Percentiles rank a stretch among this genome's conserved stretches.
phyloP scores from a whole-genome alignment of 2,888 invertebrate genomes.

The Cordylochernes scorpioides region DNA sequence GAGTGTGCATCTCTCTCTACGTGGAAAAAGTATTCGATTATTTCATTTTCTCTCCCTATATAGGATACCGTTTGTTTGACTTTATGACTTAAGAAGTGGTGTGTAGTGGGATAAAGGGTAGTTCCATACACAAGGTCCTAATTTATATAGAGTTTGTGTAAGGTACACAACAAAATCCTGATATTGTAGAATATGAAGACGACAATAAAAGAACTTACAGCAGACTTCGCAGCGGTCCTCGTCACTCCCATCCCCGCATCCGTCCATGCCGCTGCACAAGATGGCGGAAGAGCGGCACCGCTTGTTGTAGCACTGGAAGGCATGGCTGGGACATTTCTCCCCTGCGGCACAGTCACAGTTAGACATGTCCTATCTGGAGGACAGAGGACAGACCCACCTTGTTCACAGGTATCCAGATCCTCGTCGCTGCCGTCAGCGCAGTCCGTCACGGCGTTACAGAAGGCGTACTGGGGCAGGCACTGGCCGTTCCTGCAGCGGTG shows the following conservation, averaged over 20 bases:
- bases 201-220: no score
- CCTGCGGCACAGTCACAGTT: constrained; percentile 10
- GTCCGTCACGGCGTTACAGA: constrained; percentile 62
- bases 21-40: no score
- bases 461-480: constrained; percentile 64
- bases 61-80: no score
- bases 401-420: constrained; percentile 39
- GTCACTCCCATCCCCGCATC: constrained; percentile 69
- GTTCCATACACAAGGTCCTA: no score
- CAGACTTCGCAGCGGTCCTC: constrained; percentile 58
- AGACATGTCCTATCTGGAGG: no score
- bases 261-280: constrained; percentile 63
- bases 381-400: constrained; percentile 7
- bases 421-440: constrained; percentile 74
- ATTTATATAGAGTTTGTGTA: no score
- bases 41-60: no score
- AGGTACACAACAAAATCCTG: no score
- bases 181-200: no score
- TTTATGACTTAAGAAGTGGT: no score
- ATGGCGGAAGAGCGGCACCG: constrained; percentile 65
- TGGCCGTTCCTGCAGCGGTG: constrained; percentile 61
- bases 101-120: no score
- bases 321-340: constrained; percentile 33
- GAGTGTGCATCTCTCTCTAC: no score
- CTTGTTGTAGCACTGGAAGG: constrained; percentile 52